Conservation (phyloP, 2,113 vertebrate genomes). For the Calonectris borealis region DNA sequence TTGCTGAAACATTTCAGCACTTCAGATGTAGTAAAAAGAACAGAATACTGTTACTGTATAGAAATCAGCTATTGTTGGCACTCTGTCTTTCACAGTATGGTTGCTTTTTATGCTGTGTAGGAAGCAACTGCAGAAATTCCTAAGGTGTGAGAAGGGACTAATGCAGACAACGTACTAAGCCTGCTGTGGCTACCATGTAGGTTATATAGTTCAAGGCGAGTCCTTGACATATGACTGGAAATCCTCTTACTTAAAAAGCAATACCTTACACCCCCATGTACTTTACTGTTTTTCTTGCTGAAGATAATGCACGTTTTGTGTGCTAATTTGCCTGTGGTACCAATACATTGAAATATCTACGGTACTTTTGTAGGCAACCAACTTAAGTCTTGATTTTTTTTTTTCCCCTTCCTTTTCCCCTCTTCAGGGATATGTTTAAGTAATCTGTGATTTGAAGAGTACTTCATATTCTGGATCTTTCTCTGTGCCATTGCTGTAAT, state of each 20-base stretch:
- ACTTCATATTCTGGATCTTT: neutral
- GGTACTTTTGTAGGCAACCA: neutral
- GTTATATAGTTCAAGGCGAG: neutral
- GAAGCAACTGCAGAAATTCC: neutral
- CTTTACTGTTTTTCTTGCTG: neutral
- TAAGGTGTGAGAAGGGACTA: neutral
- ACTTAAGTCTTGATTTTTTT: neutral
- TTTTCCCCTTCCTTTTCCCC: neutral
- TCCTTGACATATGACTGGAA: neutral
- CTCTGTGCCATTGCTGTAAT: neutral
- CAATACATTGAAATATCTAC: neutral
- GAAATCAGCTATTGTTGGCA: neutral
- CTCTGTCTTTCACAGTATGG: neutral
- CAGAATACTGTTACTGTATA: neutral
- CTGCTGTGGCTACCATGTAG: neutral
- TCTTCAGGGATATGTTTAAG: neutral
- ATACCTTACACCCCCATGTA: rapidly evolving
- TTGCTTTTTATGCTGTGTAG: neutral
- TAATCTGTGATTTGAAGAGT: neutral
- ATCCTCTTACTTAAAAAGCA: neutral
- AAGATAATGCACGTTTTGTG: neutral
- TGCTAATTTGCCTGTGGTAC: neutral
- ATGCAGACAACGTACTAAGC: neutral
- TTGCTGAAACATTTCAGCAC: neutral
- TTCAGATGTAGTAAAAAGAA: neutral